Percentiles rank a stretch among this genome's conserved stretches.
phyloP scores from a whole-genome alignment of 2,888 invertebrate species.

The Noctua comes region DNA sequence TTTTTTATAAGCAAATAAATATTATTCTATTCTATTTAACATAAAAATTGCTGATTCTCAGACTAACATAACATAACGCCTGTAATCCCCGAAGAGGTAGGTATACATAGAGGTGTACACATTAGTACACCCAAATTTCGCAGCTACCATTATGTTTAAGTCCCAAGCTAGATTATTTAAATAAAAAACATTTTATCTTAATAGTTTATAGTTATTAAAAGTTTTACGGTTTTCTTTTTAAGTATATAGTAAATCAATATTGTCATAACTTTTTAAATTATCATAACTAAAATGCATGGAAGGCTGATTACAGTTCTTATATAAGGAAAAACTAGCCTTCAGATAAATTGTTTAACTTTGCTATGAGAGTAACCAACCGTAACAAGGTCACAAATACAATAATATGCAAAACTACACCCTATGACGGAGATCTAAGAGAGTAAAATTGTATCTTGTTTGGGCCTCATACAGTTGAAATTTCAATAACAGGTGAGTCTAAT shows the following conservation, averaged over 20 bases:
- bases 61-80: no score
- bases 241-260: background rate
- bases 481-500: conserved; percentile 17
- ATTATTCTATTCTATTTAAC: background rate
- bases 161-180: no score
- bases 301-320: background rate
- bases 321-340: conserved; percentile 33
- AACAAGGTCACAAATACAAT: conserved; percentile 34
- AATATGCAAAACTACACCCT: conserved; percentile 8
- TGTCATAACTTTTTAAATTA: background rate
- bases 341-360: conserved; percentile 16
- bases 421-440: background rate
- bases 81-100: no score
- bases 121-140: no score
- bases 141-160: no score
- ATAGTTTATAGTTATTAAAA: background rate
- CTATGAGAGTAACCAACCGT: conserved; percentile 26
- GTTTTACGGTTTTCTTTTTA: background rate
- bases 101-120: no score
- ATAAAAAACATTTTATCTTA: no score
- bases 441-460: background rate
- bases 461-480: conserved; percentile 11
- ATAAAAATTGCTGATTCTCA: background rate
- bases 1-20: no score
- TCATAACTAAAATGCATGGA: background rate